Conservation (phyloP, 2,888 invertebrate species). For the Dorcus parallelipipedus region DNA sequence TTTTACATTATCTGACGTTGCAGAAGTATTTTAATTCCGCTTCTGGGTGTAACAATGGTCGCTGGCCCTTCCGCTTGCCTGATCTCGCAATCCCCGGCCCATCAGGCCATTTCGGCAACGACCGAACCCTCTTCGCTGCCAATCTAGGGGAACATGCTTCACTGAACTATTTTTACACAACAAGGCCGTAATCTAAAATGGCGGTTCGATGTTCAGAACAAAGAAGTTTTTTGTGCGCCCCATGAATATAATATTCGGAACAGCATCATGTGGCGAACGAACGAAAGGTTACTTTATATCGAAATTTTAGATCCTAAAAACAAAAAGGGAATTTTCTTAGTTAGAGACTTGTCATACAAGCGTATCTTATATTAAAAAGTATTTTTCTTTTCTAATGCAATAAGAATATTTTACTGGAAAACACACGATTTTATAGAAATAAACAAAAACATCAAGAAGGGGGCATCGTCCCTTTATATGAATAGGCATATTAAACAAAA, state of each 20-base stretch:
- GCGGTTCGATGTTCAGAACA: conserved; percentile 41
- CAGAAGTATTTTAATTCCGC: conserved; percentile 24
- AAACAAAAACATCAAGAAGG: no score
- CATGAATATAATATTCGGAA: conserved; percentile 27
- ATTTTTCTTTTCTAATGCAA: no score
- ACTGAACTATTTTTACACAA: conserved; percentile 49
- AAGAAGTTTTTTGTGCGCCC: conserved; percentile 37
- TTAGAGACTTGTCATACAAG: no score
- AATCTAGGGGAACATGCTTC: conserved; percentile 48
- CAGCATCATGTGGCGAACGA: conserved; percentile 25
- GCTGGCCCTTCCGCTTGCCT: conserved; percentile 41
- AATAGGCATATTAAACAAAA: no score
- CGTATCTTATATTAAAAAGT: no score
- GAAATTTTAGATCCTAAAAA: conserved; percentile 20
- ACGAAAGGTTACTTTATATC: conserved; percentile 28
- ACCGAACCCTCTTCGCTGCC: conserved; percentile 41
- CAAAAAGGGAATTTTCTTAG: no score
- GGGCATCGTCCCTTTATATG: no score
- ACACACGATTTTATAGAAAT: no score
- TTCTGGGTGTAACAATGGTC: conserved; percentile 31
- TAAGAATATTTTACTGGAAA: no score
- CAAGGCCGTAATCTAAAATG: conserved; percentile 46
- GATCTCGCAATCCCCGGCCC: conserved; percentile 37
- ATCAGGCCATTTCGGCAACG: conserved; percentile 38
- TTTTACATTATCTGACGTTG: neutral